A percentile compares a stretch with the other conserved stretches of the same genome.
These are phyloP conservation scores for Lapara coniferarum DNA, from an alignment of 2,888 invertebrate genomes.

Conservation along the genomic window DNA sequence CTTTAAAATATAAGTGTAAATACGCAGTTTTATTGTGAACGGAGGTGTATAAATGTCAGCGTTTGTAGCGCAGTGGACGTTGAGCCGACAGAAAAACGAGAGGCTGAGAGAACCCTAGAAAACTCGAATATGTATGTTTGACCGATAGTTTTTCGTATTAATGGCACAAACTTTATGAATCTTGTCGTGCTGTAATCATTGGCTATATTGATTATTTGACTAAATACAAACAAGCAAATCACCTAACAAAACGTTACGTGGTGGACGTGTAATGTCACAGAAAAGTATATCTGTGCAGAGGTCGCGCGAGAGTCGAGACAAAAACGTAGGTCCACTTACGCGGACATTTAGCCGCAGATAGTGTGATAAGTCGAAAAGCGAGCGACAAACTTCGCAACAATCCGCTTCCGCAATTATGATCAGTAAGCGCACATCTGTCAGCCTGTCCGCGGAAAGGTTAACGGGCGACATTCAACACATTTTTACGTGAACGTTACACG, in stretches of 20 bases:
- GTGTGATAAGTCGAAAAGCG: slow-evolving; percentile 46
- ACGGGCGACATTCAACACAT: slow-evolving; percentile 53
- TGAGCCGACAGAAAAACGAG: too few relatives aligned
- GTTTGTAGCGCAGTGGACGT: too few relatives aligned
- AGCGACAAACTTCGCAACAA: slow-evolving; percentile 36
- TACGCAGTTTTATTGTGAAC: too few relatives aligned
- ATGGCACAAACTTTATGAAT: too few relatives aligned
- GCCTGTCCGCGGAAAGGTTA: slow-evolving; percentile 58
- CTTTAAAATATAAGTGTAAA: too few relatives aligned
- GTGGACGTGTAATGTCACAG: slow-evolving; percentile 25
- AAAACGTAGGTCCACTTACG: slow-evolving; percentile 44
- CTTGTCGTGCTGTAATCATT: too few relatives aligned
- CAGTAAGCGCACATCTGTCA: slow-evolving; percentile 39
- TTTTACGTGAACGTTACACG: slow-evolving; percentile 46
- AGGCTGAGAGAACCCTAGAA: too few relatives aligned
- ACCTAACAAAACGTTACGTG: slow-evolving; percentile 7
- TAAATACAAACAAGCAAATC: not conserved
- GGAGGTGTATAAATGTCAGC: too few relatives aligned
- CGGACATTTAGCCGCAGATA: slow-evolving; percentile 48
- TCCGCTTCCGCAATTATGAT: slow-evolving; percentile 74
- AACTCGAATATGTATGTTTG: too few relatives aligned
- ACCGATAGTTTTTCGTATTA: too few relatives aligned
- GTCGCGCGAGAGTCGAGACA: slow-evolving; percentile 41
- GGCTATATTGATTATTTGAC: too few relatives aligned
- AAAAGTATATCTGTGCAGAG: slow-evolving; percentile 31